Evolutionary conservation across 1,140 invertebrate species (phyloP), one percentile per base, ranked within the genome.

Genomic region (Drosophila leontia): DNA sequence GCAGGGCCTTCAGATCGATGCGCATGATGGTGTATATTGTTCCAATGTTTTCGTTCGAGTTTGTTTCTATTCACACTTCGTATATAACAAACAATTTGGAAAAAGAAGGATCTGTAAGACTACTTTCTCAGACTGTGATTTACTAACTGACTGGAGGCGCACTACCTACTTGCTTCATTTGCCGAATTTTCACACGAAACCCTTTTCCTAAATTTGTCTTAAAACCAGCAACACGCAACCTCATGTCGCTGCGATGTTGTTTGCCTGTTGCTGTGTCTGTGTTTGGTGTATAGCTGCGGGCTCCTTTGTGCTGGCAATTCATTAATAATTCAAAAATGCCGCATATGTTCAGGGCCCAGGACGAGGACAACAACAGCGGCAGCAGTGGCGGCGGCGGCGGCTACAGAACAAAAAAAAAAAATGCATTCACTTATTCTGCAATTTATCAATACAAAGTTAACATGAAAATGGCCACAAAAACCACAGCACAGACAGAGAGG

Each of bases 261-360:
- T 59, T 59, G 57, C 51, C 34, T 23, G 17, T 39, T 64, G 58
- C 48, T 61, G 42, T 65, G 47, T 26, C 3, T 48, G 23, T 60
- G 48, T 67, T 68, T 41, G 45, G 57, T 78, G 47, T 53, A 63
- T 80, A 53, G 68, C 80, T 72, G 78, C 74, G 85, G 85, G 78
- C 78, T 64, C 62, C 81, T 90, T 90, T 88, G 80, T 84, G 80
- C 75, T 57, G 76, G 76, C 45, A 78, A 80, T 80, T 75, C 85
- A 88, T 88, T 85, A 88, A 88, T 90, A 88, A 88, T 88, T 90
- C 85, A 88, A 72, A 81, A 79, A 75, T 75, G 75, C 82, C 82
- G 77, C 82, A 87, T 79, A 68, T 86, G 79, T 57, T 80, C 71
- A 35, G 51, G 47, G 47, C 34, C 23, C 71, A 82, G 77, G 65